A percentile compares a stretch with the other conserved stretches of the same genome.
phyloP scores from a whole-genome alignment of 2,888 invertebrate species.

The Patella ulyssiponensis region DNA sequence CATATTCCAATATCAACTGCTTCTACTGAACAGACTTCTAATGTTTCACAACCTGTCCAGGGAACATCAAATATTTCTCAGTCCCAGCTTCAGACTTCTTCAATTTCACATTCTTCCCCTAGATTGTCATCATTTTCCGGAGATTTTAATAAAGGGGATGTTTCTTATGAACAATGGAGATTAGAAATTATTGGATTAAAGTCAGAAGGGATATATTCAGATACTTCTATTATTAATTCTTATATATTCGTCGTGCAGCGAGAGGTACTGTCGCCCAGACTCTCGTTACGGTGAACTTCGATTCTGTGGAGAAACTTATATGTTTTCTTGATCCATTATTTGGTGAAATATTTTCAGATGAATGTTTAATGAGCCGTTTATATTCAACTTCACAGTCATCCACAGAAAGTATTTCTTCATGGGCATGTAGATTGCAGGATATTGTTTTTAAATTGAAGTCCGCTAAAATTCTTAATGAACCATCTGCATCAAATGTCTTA shows the following conservation, averaged over 20 bases:
- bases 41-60: not conserved
- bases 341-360: not conserved
- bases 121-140: not conserved
- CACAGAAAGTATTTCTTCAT: not conserved
- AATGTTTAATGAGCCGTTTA: not conserved
- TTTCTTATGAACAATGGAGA: constrained; percentile 6
- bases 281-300: not conserved
- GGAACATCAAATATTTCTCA: not conserved
- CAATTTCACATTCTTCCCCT: not conserved
- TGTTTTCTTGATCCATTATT: not conserved
- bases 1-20: not conserved
- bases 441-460: not conserved
- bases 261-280: not conserved
- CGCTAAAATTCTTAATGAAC: not conserved
- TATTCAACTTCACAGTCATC: not conserved
- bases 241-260: not conserved
- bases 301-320: not conserved
- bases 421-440: constrained; percentile 6
- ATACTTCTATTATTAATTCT: not conserved
- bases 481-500: not conserved
- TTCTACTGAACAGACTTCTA: no score
- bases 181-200: not conserved
- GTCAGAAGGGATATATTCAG: not conserved
- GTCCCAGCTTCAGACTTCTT: not conserved
- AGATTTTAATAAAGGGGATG: not conserved